Conservation (phyloP, 2,888 invertebrate genomes). For the Laothoe populi region DNA sequence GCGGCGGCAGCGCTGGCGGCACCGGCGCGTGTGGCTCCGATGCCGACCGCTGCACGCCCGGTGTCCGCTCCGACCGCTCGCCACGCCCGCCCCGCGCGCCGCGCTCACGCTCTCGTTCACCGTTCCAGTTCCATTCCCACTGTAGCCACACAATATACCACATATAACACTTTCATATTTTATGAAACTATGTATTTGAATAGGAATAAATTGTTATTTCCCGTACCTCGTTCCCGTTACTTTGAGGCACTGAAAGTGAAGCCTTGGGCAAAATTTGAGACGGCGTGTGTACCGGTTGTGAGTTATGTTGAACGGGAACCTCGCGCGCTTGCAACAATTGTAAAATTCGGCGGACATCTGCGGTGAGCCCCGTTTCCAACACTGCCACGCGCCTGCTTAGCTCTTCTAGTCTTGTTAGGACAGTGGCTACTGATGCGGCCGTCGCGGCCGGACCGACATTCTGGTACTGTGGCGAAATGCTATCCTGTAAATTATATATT, state of each 20-base stretch:
- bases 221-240: constrained; percentile 67
- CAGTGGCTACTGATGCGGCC: constrained; percentile 77
- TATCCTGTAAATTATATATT: constrained; percentile 74
- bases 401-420: constrained; percentile 88
- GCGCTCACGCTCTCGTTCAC: constrained; percentile 54
- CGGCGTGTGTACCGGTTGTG: constrained; percentile 67
- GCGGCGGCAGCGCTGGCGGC: constrained; percentile 77
- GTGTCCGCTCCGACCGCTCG: constrained; percentile 68
- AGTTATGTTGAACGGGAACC: constrained; percentile 50
- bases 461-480: constrained; percentile 77
- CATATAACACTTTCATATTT: not conserved
- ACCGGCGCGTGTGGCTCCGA: constrained; percentile 86
- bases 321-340: constrained; percentile 85
- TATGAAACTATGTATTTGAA: not conserved
- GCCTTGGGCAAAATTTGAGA: constrained; percentile 71
- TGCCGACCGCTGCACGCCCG: constrained; percentile 85
- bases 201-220: not conserved
- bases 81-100: constrained; percentile 53
- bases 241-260: constrained; percentile 74
- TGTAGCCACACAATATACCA: constrained; percentile 36
- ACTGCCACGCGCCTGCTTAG: constrained; percentile 88
- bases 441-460: constrained; percentile 70
- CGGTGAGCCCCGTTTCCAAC: constrained; percentile 89
- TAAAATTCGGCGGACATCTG: constrained; percentile 90
- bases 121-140: constrained; percentile 79